Base-by-base conservation (phyloP, 2,888 invertebrate species). In the Drosophila atroscutellata region DNA sequence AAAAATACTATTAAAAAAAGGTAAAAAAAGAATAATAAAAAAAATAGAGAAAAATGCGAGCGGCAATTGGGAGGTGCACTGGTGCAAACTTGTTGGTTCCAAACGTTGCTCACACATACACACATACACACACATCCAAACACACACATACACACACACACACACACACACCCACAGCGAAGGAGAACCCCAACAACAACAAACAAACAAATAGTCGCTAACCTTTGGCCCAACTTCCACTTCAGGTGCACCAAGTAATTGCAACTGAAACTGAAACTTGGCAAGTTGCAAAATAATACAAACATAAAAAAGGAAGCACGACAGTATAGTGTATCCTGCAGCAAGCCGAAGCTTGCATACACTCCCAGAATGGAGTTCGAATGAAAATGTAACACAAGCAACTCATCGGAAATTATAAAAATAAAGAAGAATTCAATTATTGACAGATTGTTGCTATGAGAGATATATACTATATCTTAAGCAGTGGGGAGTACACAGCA, bases 201-300 rank as follows among this genome's bases (percentile, higher is more conserved):
- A 82, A 82, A 77, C 88, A 88, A 82, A 76, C 80, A 83, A 85
- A 83, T 77, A 68, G 76, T 73, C 74, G 72, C 77, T 75, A 85
- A 85, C 88, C 84, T 80, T 84, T 86, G 77, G 72, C 87, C 75
- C 80, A 68, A 82, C 78, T 68, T 75, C 88, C 75, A 87, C 88
- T 87, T 83, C 86, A 84, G 88, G 88, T 87, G 89, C 81, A 74
- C 81, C 88, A 78, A 80, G 83, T 81, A 87, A 89, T 87, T 81
- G 86, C 72, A 75, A 77, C 83, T 81, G 86, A 83, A 83, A 85
- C 84, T 88, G 86, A 88, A 88, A 88, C 89, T 86, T 81, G 84
- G 75, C 76, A 69, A 80, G 80, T 82, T 76, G 75, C 83, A 77
- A 85, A 80, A 68, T 62, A 60, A 66, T 36, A 63, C 54, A 28